Base-by-base conservation (phyloP, 2,888 invertebrate genomes). In the Baronia brevicornis region DNA sequence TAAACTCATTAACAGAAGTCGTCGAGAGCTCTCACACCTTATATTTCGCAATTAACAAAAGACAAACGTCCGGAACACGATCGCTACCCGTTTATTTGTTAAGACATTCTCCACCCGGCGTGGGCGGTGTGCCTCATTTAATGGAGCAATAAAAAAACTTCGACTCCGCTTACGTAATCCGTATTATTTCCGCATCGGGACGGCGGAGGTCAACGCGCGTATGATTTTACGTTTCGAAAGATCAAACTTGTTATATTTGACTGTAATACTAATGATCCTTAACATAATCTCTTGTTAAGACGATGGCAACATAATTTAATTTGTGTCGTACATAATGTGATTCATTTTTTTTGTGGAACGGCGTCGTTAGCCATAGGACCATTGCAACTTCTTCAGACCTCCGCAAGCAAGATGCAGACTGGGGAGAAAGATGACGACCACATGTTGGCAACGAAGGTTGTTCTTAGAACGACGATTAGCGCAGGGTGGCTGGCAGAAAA, bases 141-240 rank as follows among this genome's bases (percentile, higher is more conserved):
- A 79, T 79, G 65, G 74, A 69, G 75, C 72, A 77, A 79, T 82
- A 82, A 82, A 82, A 82, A 82, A 79, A 72, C 74, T 77, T 80
- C 79, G 80, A 75, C 77, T 74, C 56, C 55, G 70, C 77, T 82
- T 82, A 80, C 82, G 82, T 79, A 80, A 80, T 71, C 68, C 66
- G 63, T 74, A 72, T 75, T 78, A 79, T 84, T 80, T 82, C 82
- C 82, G 78, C 71, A 70, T 77, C 70, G 61, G 61, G 63, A 67
- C 67, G 56, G 59, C 55, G 58, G 70, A 75, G 74, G 71, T 75
- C 74, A 73, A 62, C 53, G 62, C 52, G 64, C 62, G 67, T 67
- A 64, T 61, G 61, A 68, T 71, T 62, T 62, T 51, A 60, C 40
- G 22, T 33, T 30, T 33, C 31, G 12, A 27, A 25, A 22, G 35